These are phyloP conservation scores for Hirudo medicinalis DNA, from an alignment of 1,140 invertebrate genomes.

Conservation along the genomic window DNA sequence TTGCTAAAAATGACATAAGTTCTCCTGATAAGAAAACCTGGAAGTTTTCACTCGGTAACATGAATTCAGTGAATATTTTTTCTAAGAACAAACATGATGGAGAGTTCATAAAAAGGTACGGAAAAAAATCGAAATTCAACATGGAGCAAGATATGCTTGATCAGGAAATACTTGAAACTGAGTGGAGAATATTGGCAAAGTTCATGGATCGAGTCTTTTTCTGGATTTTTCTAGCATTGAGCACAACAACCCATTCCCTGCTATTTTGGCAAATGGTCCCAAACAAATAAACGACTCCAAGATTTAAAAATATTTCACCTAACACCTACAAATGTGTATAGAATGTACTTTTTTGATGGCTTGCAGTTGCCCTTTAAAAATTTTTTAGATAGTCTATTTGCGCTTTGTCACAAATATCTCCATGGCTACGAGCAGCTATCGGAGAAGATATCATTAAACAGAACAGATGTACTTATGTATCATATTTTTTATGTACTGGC, in stretches of 20 bases:
- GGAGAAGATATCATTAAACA: no score
- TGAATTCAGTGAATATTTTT: no score
- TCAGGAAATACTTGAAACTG: constrained; percentile 16
- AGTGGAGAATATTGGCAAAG: constrained; percentile 24
- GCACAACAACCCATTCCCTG: constrained; percentile 8
- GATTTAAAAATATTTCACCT: no score
- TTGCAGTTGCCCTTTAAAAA: no score
- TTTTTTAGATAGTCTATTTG: no score
- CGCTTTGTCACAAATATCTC: no score
- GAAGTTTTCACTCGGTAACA: background rate
- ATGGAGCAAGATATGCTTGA: background rate
- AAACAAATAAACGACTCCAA: background rate
- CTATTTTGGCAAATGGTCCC: constrained; percentile 21
- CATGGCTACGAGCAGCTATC: no score
- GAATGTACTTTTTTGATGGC: no score
- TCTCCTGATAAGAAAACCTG: background rate
- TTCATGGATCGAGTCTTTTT: constrained; percentile 24
- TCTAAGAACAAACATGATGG: no score
- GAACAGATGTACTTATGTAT: no score
- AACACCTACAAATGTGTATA: no score
- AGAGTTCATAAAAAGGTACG: background rate
- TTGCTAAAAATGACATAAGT: constrained; percentile 5
- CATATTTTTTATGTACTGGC: no score
- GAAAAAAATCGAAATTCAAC: background rate
- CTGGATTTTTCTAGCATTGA: constrained; percentile 24